Percentiles rank a stretch among this genome's conserved stretches.
These are phyloP conservation scores for Plagiodera versicolora DNA, from an alignment of 2,888 invertebrate species.

Conservation along the genomic window DNA sequence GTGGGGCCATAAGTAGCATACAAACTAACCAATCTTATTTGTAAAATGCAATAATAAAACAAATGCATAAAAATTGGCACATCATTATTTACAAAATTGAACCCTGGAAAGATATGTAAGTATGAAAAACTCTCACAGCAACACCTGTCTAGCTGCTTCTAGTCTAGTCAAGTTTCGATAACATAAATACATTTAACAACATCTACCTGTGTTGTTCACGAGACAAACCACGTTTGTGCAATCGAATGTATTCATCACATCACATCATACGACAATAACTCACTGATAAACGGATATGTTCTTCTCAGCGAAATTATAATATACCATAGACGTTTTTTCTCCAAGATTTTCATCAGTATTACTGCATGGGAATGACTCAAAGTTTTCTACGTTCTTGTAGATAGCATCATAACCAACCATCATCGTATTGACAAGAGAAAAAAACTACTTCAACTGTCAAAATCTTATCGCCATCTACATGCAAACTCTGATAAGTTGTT, in stretches of 20 bases:
- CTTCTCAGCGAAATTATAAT: too few species aligned
- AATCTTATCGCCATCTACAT: too few species aligned
- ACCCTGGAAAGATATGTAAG: conserved; percentile 58
- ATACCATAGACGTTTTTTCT: too few species aligned
- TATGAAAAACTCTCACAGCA: conserved; percentile 48
- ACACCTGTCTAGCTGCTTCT: conserved; percentile 41
- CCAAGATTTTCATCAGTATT: too few species aligned
- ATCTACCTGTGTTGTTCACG: conserved; percentile 21
- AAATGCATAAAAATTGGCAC: conserved; percentile 54
- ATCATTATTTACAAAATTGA: conserved; percentile 54
- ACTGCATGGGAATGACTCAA: too few species aligned
- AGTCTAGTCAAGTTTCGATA: conserved; percentile 38
- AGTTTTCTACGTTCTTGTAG: too few species aligned
- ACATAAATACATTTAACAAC: conserved; percentile 47
- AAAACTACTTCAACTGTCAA: too few species aligned
- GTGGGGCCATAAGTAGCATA: conserved; percentile 24
- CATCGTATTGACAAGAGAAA: too few species aligned
- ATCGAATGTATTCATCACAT: conserved; percentile 37
- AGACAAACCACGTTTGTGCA: conserved; percentile 22
- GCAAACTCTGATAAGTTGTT: too few species aligned
- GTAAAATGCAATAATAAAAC: conserved; percentile 38
- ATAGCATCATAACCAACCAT: too few species aligned
- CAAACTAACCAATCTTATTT: conserved; percentile 34
- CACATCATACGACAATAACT: neutral
- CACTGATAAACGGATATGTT: neutral